Evolutionary conservation across 2,113 vertebrate species (phyloP), one percentile per base, ranked within the genome.

Genomic region (Oreotrochilus melanogaster): DNA sequence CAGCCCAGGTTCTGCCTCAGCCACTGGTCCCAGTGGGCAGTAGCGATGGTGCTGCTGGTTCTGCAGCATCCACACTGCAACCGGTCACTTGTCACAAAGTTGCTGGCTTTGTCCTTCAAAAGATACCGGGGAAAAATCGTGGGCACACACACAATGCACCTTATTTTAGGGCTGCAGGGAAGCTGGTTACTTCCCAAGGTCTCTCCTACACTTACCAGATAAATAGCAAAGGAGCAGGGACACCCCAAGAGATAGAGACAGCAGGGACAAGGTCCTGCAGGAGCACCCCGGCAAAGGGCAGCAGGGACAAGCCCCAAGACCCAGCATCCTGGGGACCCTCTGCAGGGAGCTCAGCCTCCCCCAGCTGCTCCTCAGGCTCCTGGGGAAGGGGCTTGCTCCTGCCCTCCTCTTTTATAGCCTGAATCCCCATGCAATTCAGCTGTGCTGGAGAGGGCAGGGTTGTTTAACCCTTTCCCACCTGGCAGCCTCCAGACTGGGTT

Each of bases 281-380:
- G 5, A n/a, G 5, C 17, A 71, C 10, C 93, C 96, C 88, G 86
- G 21, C 78, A 96, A 96, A 80, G 85, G 94, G 95, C 86, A 90
- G 51, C 45, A 48, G 19, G 10, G 1, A 7, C 3, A 1, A 39
- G 23, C 18, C 43, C 24, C 3, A 4, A 23, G 11, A 39, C 4
- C 7, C 45, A 37, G 30, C 8, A 2, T 47, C 35, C 35, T 37
- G 35, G 35, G 35, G 35, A 37, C 70, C 17, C 42, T 48, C 58
- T 28, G 4, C 30, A 45, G 25, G 21, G 18, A 30, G 5, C 53
- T 72, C n/a, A 71, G 17, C 67, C 11, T 33, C 35, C 39, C 22
- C 47, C 35, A 42, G 13, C 27, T 37, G 65, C 58, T 33, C 27
- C 47, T 6, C 18, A 39, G 25, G 24, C 24, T 30, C 43, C 4